These are phyloP conservation scores for Anodontia alba DNA, from an alignment of 2,888 invertebrate genomes.

Conservation along the genomic window DNA sequence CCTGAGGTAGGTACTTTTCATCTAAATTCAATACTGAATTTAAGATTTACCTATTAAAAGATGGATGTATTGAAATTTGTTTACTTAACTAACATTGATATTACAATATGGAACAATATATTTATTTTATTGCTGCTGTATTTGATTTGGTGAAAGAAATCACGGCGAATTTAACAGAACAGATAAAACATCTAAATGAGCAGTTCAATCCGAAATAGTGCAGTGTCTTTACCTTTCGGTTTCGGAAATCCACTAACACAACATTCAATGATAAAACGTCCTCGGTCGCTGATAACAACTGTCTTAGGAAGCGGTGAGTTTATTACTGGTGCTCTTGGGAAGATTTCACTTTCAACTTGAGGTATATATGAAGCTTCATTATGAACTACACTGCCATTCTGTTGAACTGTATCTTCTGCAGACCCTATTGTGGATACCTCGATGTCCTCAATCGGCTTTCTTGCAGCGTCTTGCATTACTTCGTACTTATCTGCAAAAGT, in stretches of 20 bases:
- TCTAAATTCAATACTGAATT: too few relatives aligned
- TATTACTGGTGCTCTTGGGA: slow-evolving; percentile 47
- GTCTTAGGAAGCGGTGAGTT: slow-evolving; percentile 48
- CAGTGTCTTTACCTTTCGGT: slow-evolving; percentile 64
- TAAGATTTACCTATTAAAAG: too few relatives aligned
- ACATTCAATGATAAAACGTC: slow-evolving; percentile 56
- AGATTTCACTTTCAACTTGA: slow-evolving; percentile 41
- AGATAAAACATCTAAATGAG: too few relatives aligned
- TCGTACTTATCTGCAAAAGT: slow-evolving; percentile 3
- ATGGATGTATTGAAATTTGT: too few relatives aligned
- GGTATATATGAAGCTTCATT: slow-evolving; percentile 19
- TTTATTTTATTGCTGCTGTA: too few relatives aligned
- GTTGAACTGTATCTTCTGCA: neutral
- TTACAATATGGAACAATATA: too few relatives aligned
- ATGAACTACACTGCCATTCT: neutral
- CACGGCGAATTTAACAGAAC: too few relatives aligned
- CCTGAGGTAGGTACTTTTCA: too few relatives aligned
- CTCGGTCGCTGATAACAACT: slow-evolving; percentile 56
- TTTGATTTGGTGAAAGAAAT: too few relatives aligned
- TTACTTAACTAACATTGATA: too few relatives aligned
- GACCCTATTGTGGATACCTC: neutral
- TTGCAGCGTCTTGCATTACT: neutral
- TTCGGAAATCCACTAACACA: slow-evolving; percentile 60
- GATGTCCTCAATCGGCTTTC: neutral
- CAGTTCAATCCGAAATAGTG: too few relatives aligned